Evolutionary conservation across 2,797 vertebrate species (phyloP).

Genomic region (Paguma larvata): DNA sequence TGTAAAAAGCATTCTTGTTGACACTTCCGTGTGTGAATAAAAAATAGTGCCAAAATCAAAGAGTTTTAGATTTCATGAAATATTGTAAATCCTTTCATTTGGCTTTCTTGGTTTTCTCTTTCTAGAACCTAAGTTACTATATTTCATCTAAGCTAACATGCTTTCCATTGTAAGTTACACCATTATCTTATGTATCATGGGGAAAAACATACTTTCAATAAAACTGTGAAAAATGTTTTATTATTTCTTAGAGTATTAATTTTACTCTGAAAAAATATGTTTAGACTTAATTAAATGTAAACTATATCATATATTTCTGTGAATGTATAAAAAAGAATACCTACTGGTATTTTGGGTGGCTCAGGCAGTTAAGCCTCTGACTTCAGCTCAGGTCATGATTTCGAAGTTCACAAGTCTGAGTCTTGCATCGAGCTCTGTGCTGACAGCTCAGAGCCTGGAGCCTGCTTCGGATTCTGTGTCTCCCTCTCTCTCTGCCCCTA

Average conservation of each 20-base stretch:
- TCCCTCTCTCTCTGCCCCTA: too few species aligned
- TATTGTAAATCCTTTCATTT: neutral
- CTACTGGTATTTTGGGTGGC: too few species aligned
- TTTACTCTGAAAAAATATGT: constrained; percentile 34
- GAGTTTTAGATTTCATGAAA: neutral
- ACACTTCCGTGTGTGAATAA: neutral
- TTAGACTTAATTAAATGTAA: constrained; percentile 29
- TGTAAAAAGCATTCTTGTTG: neutral
- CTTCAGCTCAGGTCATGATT: too few species aligned
- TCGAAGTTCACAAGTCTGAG: too few species aligned
- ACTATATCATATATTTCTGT: neutral
- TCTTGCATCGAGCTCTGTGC: too few species aligned
- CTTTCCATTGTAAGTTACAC: neutral
- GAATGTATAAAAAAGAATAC: neutral
- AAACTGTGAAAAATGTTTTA: neutral
- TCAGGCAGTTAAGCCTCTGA: too few species aligned
- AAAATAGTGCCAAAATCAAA: neutral
- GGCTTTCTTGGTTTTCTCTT: constrained; percentile 26
- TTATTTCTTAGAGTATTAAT: constrained; percentile 29
- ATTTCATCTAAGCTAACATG: neutral
- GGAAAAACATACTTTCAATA: neutral
- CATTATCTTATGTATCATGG: constrained; percentile 39
- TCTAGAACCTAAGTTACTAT: neutral
- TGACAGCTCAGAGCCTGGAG: too few species aligned
- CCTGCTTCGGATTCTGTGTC: too few species aligned